Evolutionary conservation across 2,888 invertebrate genomes (phyloP), one percentile per base, ranked within the genome.

Genomic region (Hirtodrosophila duncani): DNA sequence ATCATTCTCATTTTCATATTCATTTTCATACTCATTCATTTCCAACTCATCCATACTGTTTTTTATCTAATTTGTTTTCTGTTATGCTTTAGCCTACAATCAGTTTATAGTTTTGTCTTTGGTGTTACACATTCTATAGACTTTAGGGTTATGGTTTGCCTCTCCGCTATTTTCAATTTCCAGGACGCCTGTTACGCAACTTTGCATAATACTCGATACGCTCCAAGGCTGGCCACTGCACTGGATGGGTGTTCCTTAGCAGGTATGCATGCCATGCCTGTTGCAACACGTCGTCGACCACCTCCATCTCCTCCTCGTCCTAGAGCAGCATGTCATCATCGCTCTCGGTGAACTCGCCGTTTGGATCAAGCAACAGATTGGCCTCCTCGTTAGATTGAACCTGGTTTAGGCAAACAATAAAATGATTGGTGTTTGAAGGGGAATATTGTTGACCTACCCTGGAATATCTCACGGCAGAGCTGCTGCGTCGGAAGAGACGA

Each of bases 241-340:
- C 21, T 21, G n/a, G 21, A 13, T 9, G 29, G 3, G 13, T 16
- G 17, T 29, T 21, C 16, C 34, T 33, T 39, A n/a, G n/a, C n/a
- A n/a, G n/a, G n/a, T n/a, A n/a, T n/a, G n/a, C n/a, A n/a, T n/a
- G n/a, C n/a, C n/a, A n/a, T n/a, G n/a, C n/a, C n/a, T n/a, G n/a
- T n/a, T n/a, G n/a, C n/a, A n/a, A n/a, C n/a, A n/a, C n/a, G n/a
- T n/a, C n/a, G n/a, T n/a, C n/a, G n/a, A n/a, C n/a, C n/a, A n/a
- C n/a, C n/a, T n/a, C n/a, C n/a, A n/a, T n/a, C n/a, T n/a, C n/a
- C n/a, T n/a, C n/a, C 29, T n/a, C 23, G 38, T 27, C 63, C 66
- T 85, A 86, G 37, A 85, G 82, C 45, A 86, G 61, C 83, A 86
- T 85, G 37, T 86, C 85, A 50, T 86, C 85, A 49, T 86, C 86